phyloP scores from a whole-genome alignment of 2,797 vertebrate genomes.

The Tapera naevia region DNA sequence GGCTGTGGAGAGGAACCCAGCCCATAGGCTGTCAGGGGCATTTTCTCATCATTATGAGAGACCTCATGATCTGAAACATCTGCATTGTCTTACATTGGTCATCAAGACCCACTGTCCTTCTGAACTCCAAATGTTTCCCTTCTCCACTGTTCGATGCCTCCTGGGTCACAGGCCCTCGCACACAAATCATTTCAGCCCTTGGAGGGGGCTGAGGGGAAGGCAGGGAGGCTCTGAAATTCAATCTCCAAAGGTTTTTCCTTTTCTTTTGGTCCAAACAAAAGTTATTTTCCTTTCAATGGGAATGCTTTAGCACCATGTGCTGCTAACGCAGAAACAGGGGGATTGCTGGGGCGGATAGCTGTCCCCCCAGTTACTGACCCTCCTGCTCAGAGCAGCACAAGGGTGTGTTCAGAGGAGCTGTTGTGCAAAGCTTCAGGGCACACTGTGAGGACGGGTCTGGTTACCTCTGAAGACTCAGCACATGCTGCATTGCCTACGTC shows the following conservation, averaged over 20 bases:
- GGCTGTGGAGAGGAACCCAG: not conserved
- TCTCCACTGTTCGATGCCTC: constrained; percentile 88
- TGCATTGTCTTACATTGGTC: constrained; percentile 87
- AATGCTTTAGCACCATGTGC: constrained; percentile 79
- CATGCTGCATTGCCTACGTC: constrained; percentile 69
- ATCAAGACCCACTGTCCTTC: constrained; percentile 81
- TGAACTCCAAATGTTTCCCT: constrained; percentile 91
- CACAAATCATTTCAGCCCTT: constrained; percentile 93
- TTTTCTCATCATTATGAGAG: constrained; percentile 61
- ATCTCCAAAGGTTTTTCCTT: constrained; percentile 83
- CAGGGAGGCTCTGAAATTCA: constrained; percentile 86
- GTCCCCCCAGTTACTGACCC: constrained; percentile 65
- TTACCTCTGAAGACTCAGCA: constrained; percentile 76
- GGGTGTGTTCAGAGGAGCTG: constrained; percentile 68
- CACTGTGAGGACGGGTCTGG: constrained; percentile 53
- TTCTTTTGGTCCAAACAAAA: constrained; percentile 70
- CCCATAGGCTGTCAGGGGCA: not conserved
- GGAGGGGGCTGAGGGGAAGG: constrained; percentile 75
- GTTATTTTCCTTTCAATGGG: constrained; percentile 85
- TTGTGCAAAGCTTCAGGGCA: constrained; percentile 64
- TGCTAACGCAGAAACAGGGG: constrained; percentile 62
- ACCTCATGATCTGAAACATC: constrained; percentile 87
- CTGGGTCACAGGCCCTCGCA: constrained; percentile 89
- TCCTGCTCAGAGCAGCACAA: constrained; percentile 62
- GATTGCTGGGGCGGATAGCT: not conserved